These are phyloP conservation scores for Rhodinocichla rosea DNA, from an alignment of 2,113 vertebrate genomes.

Conservation along the genomic window DNA sequence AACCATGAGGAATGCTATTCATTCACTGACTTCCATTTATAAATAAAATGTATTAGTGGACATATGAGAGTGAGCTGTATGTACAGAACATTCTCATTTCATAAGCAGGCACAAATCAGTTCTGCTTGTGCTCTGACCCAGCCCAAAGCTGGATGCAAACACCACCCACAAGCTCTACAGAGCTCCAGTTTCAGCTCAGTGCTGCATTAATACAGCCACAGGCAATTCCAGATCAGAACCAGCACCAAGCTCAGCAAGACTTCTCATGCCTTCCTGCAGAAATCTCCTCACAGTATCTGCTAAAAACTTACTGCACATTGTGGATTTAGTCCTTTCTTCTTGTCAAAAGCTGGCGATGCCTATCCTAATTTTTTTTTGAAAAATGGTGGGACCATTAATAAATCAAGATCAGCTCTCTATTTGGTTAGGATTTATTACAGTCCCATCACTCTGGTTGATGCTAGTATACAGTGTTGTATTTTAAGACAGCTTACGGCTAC, in stretches of 20 bases:
- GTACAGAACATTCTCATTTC: background rate
- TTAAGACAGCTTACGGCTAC: constrained; percentile 3
- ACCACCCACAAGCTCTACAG: background rate
- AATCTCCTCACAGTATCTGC: background rate
- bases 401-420: background rate
- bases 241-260: background rate
- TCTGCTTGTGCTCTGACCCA: background rate
- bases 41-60: background rate
- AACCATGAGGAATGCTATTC: background rate
- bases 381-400: background rate
- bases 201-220: accelerated
- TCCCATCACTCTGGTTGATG: background rate
- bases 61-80: background rate
- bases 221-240: background rate
- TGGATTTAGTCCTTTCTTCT: background rate
- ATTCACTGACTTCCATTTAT: background rate
- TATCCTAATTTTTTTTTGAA: background rate
- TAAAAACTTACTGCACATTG: background rate
- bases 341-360: background rate
- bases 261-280: background rate
- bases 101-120: background rate
- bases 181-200: background rate
- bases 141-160: background rate
- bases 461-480: background rate
- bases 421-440: background rate